phyloP scores from a whole-genome alignment of 2,797 vertebrate genomes.

The Carapus acus region DNA sequence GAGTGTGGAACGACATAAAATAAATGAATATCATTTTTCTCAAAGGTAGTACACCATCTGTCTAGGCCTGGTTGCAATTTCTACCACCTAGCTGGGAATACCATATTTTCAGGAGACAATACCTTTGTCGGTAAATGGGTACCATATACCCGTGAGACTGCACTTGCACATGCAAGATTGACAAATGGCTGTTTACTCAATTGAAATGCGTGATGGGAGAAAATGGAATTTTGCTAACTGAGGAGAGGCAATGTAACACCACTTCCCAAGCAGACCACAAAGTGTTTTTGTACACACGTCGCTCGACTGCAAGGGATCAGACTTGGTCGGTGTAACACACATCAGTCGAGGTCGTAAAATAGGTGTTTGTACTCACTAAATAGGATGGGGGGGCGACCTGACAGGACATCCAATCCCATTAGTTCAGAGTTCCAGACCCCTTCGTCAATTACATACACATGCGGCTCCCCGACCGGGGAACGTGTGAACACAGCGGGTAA shows the following conservation, averaged over 20 bases:
- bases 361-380: constrained; percentile 41
- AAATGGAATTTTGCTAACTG: constrained; percentile 64
- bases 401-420: constrained; percentile 43
- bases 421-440: constrained; percentile 30
- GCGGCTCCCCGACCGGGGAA: constrained; percentile 13
- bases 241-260: constrained; percentile 47
- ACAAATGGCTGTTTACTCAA: constrained; percentile 70
- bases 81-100: constrained; percentile 67
- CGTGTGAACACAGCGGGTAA: constrained; percentile 25
- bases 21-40: constrained; percentile 40
- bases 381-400: constrained; percentile 1
- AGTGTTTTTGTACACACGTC: constrained; percentile 43
- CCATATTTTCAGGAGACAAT: constrained; percentile 76
- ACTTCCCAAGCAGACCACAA: constrained; percentile 34
- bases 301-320: constrained; percentile 31
- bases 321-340: constrained; percentile 37
- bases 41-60: constrained; percentile 45
- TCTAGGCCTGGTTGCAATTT: constrained; percentile 76
- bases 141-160: constrained; percentile 73
- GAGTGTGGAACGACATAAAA: constrained; percentile 36
- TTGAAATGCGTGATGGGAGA: constrained; percentile 75
- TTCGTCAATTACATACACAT: constrained; percentile 14
- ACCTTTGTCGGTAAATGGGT: constrained; percentile 74
- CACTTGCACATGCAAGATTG: constrained; percentile 68
- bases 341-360: constrained; percentile 30